These are phyloP conservation scores for Chrysochloris asiatica DNA, from an alignment of 2,113 vertebrate genomes.

Conservation along the genomic window DNA sequence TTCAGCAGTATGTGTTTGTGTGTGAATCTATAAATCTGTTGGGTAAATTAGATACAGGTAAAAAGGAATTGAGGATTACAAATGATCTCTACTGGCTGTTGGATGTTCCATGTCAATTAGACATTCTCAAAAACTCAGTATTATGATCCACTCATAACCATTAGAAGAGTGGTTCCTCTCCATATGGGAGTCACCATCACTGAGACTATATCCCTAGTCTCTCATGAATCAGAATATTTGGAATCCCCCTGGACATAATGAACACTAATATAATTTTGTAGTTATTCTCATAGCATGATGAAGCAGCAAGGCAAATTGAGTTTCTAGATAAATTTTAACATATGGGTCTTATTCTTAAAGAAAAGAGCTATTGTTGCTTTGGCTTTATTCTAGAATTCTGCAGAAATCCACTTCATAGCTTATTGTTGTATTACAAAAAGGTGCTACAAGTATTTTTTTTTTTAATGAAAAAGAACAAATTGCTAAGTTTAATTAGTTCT, in stretches of 20 bases:
- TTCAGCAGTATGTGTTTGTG: background rate
- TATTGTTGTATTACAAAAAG: conserved; percentile 72
- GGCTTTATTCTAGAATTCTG: conserved; percentile 73
- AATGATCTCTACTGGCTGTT: conserved; percentile 59
- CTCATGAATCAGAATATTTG: conserved; percentile 32
- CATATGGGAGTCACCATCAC: conserved; percentile 30
- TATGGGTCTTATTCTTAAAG: conserved; percentile 75
- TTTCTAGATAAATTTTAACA: conserved; percentile 79
- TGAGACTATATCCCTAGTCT: conserved; percentile 21
- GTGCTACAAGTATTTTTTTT: conserved; percentile 61
- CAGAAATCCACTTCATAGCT: conserved; percentile 60
- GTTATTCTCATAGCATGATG: conserved; percentile 67
- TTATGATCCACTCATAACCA: conserved; percentile 59
- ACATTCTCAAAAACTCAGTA: conserved; percentile 50
- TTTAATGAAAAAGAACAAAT: conserved; percentile 71
- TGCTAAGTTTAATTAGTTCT: conserved; percentile 71
- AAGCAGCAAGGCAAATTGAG: conserved; percentile 71
- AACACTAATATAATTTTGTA: conserved; percentile 72
- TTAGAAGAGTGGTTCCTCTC: conserved; percentile 44
- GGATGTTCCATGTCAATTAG: conserved; percentile 62
- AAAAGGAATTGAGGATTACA: conserved; percentile 54
- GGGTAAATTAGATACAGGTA: conserved; percentile 31
- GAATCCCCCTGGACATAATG: conserved; percentile 64
- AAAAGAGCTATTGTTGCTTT: conserved; percentile 71
- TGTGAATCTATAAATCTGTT: conserved; percentile 14